Evolutionary conservation across 2,113 vertebrate genomes (phyloP).

Genomic region (Hucho hucho): DNA sequence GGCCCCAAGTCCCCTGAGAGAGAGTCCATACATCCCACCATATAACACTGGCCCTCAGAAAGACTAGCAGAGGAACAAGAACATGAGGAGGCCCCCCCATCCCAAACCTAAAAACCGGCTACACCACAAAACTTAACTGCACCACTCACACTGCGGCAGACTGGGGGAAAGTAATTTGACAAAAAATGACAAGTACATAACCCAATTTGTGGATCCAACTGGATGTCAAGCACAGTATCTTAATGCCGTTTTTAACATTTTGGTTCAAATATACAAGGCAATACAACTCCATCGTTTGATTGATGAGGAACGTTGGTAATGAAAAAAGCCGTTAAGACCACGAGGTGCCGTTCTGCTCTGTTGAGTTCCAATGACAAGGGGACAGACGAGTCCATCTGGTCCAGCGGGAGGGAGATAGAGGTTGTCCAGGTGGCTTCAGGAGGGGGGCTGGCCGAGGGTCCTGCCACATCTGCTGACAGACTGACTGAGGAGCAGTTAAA

Average conservation of each 20-base stretch:
- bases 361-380: slow-evolving; percentile 30
- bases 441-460: slow-evolving; percentile 18
- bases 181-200: slow-evolving; percentile 1
- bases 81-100: slow-evolving; percentile 33
- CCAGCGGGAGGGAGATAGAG: slow-evolving; percentile 37
- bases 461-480: slow-evolving; percentile 21
- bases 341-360: slow-evolving; percentile 48
- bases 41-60: slow-evolving; percentile 37
- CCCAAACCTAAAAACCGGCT: slow-evolving; percentile 14
- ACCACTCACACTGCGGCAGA: slow-evolving; percentile 23
- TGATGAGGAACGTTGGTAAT: slow-evolving; percentile 43
- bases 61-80: slow-evolving; percentile 38
- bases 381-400: slow-evolving; percentile 42
- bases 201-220: slow-evolving; percentile 30
- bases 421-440: slow-evolving; percentile 1
- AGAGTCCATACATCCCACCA: slow-evolving; percentile 50
- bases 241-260: slow-evolving; percentile 53
- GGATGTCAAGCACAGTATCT: slow-evolving; percentile 7
- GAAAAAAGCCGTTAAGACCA: slow-evolving; percentile 50
- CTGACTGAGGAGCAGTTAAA: slow-evolving; percentile 49
- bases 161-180: slow-evolving; percentile 27
- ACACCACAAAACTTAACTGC: slow-evolving; percentile 25
- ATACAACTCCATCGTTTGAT: slow-evolving; percentile 40
- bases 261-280: slow-evolving; percentile 35
- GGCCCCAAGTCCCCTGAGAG: slow-evolving; percentile 67